phyloP scores from a whole-genome alignment of 1,140 invertebrate genomes.

The Nasonia giraulti region DNA sequence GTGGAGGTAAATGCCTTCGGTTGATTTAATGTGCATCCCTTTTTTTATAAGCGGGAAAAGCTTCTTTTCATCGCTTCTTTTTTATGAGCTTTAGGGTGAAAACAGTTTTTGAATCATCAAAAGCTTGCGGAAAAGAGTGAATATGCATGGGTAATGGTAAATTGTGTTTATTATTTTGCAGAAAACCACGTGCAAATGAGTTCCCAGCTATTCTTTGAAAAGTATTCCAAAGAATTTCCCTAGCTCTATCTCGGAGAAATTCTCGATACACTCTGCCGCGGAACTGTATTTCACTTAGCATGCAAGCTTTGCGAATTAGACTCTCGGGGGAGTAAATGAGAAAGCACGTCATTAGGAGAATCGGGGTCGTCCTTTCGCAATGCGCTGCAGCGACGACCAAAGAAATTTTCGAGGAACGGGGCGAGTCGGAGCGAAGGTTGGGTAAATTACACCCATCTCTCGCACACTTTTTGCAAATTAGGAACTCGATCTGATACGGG shows the following conservation, averaged over 20 bases:
- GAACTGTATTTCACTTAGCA: neutral
- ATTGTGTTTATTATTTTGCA: too few relatives aligned
- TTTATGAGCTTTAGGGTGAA: too few relatives aligned
- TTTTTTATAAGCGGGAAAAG: neutral
- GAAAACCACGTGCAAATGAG: too few relatives aligned
- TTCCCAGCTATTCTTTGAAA: too few relatives aligned
- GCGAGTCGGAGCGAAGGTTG: neutral
- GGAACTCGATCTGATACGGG: neutral
- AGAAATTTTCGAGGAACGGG: conserved; percentile 16
- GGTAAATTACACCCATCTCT: neutral
- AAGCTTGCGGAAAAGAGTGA: too few relatives aligned
- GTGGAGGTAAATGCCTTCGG: conserved; percentile 19
- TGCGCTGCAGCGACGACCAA: neutral
- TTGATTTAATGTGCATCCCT: conserved; percentile 27
- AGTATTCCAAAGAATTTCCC: too few relatives aligned
- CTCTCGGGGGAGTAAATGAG: conserved; percentile 7
- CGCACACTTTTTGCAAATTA: neutral
- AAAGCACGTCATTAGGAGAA: conserved; percentile 3
- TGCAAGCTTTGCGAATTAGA: conserved; percentile 11
- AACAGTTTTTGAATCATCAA: too few relatives aligned
- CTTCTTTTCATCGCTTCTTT: neutral
- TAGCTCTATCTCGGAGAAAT: too few relatives aligned
- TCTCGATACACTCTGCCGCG: neutral
- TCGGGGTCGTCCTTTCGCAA: conserved; percentile 7
- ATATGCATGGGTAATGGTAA: too few relatives aligned